These are phyloP conservation scores for Gerris lacustris DNA, from an alignment of 2,888 invertebrate species.

Conservation along the genomic window DNA sequence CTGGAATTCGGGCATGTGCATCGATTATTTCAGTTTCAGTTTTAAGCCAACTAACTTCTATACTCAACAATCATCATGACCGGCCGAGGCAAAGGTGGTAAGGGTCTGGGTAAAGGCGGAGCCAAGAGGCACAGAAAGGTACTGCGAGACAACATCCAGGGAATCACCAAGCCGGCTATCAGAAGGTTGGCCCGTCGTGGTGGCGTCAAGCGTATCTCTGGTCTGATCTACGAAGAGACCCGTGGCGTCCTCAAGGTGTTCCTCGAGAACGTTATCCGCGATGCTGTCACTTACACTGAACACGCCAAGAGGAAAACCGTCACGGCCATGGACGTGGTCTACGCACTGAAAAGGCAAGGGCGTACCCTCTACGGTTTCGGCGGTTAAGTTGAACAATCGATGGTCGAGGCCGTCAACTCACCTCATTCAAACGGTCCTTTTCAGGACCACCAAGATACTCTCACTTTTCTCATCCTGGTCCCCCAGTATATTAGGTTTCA, in stretches of 20 bases:
- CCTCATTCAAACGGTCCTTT: no score
- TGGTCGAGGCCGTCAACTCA: no score
- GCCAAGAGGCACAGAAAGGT: constrained; percentile 76
- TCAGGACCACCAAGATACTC: no score
- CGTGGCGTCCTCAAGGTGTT: constrained; percentile 68
- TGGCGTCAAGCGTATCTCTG: constrained; percentile 45
- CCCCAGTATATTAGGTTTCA: no score
- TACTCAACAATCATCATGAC: constrained; percentile 44
- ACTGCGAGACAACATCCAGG: constrained; percentile 38
- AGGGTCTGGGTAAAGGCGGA: constrained; percentile 66
- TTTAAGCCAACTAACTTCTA: neutral
- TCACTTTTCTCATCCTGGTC: no score
- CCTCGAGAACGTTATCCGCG: constrained; percentile 64
- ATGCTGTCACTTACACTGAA: constrained; percentile 76
- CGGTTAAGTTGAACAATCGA: constrained; percentile 40
- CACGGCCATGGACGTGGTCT: constrained; percentile 55
- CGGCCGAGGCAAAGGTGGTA: constrained; percentile 66
- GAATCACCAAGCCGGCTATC: constrained; percentile 67
- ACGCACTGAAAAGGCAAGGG: constrained; percentile 71
- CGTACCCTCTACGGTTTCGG: constrained; percentile 71
- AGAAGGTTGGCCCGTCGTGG: constrained; percentile 56
- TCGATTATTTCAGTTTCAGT: neutral
- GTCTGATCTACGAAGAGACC: constrained; percentile 64
- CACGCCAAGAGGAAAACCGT: constrained; percentile 48
- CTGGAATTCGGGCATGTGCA: no score